Evolutionary conservation across 2,113 vertebrate genomes (phyloP).

Genomic region (Garra rufa): DNA sequence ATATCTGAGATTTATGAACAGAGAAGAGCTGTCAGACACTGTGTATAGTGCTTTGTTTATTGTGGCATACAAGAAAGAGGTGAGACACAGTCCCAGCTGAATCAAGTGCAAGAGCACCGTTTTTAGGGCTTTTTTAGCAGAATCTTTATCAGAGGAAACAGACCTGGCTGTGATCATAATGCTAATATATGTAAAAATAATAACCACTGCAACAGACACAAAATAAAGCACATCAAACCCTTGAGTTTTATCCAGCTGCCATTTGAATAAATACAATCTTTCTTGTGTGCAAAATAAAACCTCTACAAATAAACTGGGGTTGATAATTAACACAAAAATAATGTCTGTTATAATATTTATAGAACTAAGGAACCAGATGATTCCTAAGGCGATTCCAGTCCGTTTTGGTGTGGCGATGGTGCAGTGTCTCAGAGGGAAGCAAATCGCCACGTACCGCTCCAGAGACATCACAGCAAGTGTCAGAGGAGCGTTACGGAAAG

Average conservation of each 20-base stretch:
- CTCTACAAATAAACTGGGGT: background rate
- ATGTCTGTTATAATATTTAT: constrained; percentile 43
- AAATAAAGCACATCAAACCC: constrained; percentile 25
- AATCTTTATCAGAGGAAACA: constrained; percentile 30
- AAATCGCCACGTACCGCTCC: constrained; percentile 60
- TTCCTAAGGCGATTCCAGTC: constrained; percentile 43
- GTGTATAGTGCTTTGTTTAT: constrained; percentile 38
- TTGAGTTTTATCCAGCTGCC: constrained; percentile 40
- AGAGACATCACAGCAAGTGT: constrained; percentile 62
- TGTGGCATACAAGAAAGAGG: constrained; percentile 51
- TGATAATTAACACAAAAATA: constrained; percentile 4
- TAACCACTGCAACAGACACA: constrained; percentile 10
- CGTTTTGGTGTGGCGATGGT: constrained; percentile 50
- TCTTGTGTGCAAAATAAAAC: constrained; percentile 38
- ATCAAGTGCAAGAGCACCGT: constrained; percentile 68
- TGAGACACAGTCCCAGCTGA: constrained; percentile 66
- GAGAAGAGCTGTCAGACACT: background rate
- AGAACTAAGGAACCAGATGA: constrained; percentile 47
- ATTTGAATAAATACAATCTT: background rate
- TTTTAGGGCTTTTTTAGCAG: constrained; percentile 51
- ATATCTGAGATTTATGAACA: constrained; percentile 49
- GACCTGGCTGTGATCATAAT: constrained; percentile 25
- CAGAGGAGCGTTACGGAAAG: constrained; percentile 52
- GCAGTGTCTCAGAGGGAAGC: constrained; percentile 55
- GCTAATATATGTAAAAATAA: constrained; percentile 7